Percentiles rank a stretch among this genome's conserved stretches.
phyloP scores from a whole-genome alignment of 2,888 invertebrate species.

The Harpagoxenus sublaevis region DNA sequence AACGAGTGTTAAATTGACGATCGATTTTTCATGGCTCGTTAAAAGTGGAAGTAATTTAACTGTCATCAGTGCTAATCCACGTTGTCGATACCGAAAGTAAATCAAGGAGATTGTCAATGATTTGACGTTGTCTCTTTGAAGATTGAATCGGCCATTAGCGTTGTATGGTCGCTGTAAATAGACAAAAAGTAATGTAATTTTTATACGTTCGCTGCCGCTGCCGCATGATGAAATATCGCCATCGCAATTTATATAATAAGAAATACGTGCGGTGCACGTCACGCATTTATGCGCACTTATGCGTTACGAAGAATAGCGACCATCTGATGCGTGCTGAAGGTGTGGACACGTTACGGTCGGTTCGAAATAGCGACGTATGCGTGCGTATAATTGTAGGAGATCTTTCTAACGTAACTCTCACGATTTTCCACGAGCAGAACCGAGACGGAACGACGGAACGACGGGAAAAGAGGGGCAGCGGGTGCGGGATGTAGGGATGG shows the following conservation, averaged over 20 bases:
- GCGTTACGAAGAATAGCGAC: conserved; percentile 59
- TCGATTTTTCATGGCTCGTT: conserved; percentile 41
- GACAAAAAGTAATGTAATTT: not conserved
- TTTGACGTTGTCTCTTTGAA: conserved; percentile 9
- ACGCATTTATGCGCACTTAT: conserved; percentile 59
- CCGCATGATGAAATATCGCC: not conserved
- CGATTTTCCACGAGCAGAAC: conserved; percentile 76
- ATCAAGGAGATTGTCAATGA: not conserved
- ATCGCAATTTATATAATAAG: not conserved
- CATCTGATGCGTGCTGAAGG: conserved; percentile 65
- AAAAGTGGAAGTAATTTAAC: conserved; percentile 28
- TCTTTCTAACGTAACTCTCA: conserved; percentile 75
- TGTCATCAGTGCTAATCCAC: conserved; percentile 10
- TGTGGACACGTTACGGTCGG: conserved; percentile 69
- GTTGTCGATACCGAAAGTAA: conserved; percentile 11
- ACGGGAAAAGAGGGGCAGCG: conserved; percentile 48
- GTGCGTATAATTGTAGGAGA: conserved; percentile 54
- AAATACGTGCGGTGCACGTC: conserved; percentile 33
- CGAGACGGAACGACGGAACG: conserved; percentile 57
- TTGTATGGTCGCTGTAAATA: not conserved
- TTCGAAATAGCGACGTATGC: conserved; percentile 49
- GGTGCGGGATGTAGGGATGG: not conserved
- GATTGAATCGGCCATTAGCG: not conserved
- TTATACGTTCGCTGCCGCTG: not conserved
- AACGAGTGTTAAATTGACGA: conserved; percentile 36